Conservation (phyloP, 2,113 vertebrate genomes). For the Arizona elegans region DNA sequence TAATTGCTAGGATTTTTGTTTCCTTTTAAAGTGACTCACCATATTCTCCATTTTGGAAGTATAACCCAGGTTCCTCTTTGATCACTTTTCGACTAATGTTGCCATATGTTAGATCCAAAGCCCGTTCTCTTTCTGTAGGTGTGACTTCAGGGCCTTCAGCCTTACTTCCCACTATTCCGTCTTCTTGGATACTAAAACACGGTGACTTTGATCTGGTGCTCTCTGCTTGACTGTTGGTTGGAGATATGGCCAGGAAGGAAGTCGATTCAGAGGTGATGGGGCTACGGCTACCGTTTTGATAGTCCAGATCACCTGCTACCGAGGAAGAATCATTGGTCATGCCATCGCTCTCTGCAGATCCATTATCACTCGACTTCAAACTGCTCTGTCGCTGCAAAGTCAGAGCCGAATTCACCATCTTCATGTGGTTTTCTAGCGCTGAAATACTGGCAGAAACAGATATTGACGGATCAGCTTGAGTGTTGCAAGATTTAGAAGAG, state of each 20-base stretch:
- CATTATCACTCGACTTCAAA: conserved; percentile 74
- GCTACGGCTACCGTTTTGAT: conserved; percentile 77
- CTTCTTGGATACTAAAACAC: conserved; percentile 68
- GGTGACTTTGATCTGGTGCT: conserved; percentile 80
- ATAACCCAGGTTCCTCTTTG: conserved; percentile 80
- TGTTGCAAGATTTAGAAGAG: conserved; percentile 50
- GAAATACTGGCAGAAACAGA: conserved; percentile 69
- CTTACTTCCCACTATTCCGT: conserved; percentile 51
- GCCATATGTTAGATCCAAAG: conserved; percentile 86
- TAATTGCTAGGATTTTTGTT: not conserved
- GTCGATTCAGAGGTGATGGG: conserved; percentile 75
- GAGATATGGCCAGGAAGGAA: conserved; percentile 80
- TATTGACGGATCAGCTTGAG: conserved; percentile 62
- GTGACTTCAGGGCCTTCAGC: conserved; percentile 66
- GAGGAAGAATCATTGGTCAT: conserved; percentile 78
- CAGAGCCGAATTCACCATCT: conserved; percentile 72
- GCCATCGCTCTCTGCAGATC: conserved; percentile 79
- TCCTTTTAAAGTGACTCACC: conserved; percentile 61
- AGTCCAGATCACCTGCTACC: conserved; percentile 76
- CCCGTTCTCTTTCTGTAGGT: conserved; percentile 76
- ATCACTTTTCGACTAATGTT: conserved; percentile 74
- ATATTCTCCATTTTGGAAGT: conserved; percentile 77
- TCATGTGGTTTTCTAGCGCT: conserved; percentile 76
- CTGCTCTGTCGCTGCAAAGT: conserved; percentile 85
- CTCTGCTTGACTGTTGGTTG: conserved; percentile 76